Conservation (phyloP, 2,797 vertebrate genomes). For the Dallia pectoralis region DNA sequence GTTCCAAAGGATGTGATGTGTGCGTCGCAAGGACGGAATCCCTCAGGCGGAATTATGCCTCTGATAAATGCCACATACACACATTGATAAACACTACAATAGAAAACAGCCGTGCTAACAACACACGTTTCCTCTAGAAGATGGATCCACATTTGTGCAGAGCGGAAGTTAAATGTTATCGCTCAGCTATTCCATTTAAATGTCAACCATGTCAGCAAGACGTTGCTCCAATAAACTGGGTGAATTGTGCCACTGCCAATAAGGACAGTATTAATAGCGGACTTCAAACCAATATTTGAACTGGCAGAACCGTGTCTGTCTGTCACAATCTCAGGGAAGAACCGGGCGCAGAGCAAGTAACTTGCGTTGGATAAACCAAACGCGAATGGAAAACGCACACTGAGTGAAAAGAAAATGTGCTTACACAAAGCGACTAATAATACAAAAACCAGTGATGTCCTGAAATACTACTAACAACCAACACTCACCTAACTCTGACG, state of each 20-base stretch:
- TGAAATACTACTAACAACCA: too few relatives aligned
- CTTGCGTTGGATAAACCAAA: too few relatives aligned
- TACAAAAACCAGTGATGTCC: too few relatives aligned
- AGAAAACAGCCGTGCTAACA: background rate
- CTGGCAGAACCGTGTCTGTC: too few relatives aligned
- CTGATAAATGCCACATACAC: slow-evolving; percentile 23
- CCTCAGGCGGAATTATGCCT: slow-evolving; percentile 23
- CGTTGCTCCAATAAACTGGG: background rate
- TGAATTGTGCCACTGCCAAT: background rate
- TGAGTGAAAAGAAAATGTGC: too few relatives aligned
- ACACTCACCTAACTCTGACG: too few relatives aligned
- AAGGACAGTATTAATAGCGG: background rate
- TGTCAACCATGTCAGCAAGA: slow-evolving; percentile 27
- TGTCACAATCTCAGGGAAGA: too few relatives aligned
- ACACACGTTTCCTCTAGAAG: background rate
- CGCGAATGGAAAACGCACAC: too few relatives aligned
- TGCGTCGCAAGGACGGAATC: slow-evolving; percentile 29
- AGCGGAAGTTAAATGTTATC: slow-evolving; percentile 14
- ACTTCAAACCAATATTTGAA: too few relatives aligned
- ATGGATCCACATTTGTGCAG: background rate
- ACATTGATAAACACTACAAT: background rate
- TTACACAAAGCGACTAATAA: too few relatives aligned
- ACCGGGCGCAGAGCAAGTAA: too few relatives aligned
- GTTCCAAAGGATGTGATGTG: slow-evolving; percentile 35
- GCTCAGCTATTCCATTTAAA: slow-evolving; percentile 32